These are phyloP conservation scores for Corythoichthys haematopterus DNA, from an alignment of 2,113 vertebrate species.

Conservation along the genomic window DNA sequence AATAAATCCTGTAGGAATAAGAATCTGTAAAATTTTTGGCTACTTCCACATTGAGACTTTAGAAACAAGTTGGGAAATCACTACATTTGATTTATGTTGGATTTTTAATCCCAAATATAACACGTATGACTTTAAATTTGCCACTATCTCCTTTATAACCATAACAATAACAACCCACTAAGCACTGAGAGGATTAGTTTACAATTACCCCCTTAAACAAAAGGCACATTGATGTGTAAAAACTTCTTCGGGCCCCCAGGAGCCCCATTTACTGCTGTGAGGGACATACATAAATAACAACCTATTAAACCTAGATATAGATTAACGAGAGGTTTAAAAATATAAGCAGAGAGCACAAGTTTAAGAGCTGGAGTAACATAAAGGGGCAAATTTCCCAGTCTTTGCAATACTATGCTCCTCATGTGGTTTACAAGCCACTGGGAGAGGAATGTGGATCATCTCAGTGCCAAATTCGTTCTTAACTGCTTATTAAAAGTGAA, in stretches of 20 bases:
- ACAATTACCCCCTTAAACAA: conserved; percentile 7
- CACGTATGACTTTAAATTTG: neutral
- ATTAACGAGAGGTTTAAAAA: neutral
- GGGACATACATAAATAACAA: neutral
- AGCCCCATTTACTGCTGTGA: neutral
- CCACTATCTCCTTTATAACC: neutral
- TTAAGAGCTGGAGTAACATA: neutral
- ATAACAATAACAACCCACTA: conserved; percentile 6
- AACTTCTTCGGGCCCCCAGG: conserved; percentile 11
- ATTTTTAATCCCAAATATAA: neutral
- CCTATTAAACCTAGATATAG: no score
- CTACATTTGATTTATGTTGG: conserved; percentile 38
- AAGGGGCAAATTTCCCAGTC: neutral
- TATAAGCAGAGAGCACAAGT: neutral
- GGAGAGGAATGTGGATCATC: conserved; percentile 29
- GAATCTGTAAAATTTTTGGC: conserved; percentile 26
- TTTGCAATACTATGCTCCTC: neutral
- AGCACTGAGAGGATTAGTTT: conserved; percentile 1
- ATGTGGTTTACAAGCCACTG: conserved; percentile 16
- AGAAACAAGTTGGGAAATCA: conserved; percentile 22
- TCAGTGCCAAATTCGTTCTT: neutral
- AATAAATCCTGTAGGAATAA: conserved; percentile 23
- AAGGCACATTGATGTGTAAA: conserved; percentile 34
- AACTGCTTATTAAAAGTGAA: neutral
- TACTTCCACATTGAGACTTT: conserved; percentile 21